Evolutionary conservation across 2,888 invertebrate genomes (phyloP), one percentile per base, ranked within the genome.

Genomic region (Chloromyia formosa): DNA sequence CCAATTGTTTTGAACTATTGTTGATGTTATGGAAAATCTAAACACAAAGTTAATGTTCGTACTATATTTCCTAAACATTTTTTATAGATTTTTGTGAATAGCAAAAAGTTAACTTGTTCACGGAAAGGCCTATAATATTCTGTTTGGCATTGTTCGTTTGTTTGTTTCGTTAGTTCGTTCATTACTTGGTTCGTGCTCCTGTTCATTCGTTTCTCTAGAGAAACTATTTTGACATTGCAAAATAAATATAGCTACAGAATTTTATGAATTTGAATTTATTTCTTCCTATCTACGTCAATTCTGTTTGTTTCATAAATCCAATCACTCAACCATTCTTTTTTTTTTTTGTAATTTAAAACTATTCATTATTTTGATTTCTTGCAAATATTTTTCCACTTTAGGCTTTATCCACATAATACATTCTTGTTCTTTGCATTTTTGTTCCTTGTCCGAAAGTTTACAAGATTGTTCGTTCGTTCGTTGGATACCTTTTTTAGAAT

Each of bases 21-120:
- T 49, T 22, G 35, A 71, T 71, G 56, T 71, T 69, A 20, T 12
- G 16, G 40, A 56, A 58, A 71, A 58, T 71, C 20, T 56, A 42
- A 71, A 71, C 71, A 71, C 71, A 71, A 71, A 58, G 20, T 71
- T 71, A 56, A 71, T 71, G 56, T 71, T 49, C 27, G 45, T 58
- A 10, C 18, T 64, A 42, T 64, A n/a, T 64, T 56, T n/a, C n/a
- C n/a, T n/a, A n/a, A n/a, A n/a, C n/a, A n/a, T n/a, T n/a, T n/a
- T n/a, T n/a, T n/a, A n/a, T n/a, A n/a, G n/a, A n/a, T n/a, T n/a
- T n/a, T n/a, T n/a, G n/a, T n/a, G n/a, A n/a, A 49, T 49, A 10
- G 49, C 18, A 22, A 42, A 66, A 45, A 49, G 42, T 66, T 22
- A 49, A 49, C 2, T 49, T 49, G 49, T 35, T 35, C 2, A 35